These are phyloP conservation scores for Mormyrops attenuatus DNA, from an alignment of 2,797 vertebrate genomes.

Conservation along the genomic window DNA sequence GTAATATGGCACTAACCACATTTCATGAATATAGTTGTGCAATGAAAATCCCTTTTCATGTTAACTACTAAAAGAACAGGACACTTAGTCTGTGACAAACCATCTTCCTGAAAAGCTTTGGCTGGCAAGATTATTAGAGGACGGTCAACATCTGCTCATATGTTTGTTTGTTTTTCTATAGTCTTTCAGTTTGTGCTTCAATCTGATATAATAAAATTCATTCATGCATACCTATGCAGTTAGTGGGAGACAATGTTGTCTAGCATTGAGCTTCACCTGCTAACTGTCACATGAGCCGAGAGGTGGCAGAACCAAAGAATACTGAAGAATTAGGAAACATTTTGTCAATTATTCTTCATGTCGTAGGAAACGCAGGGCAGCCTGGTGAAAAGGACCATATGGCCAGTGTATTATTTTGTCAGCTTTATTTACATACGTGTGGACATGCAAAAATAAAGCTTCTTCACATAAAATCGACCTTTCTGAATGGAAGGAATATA, in stretches of 20 bases:
- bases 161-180: background rate
- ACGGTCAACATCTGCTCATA: background rate
- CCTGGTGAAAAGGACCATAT: background rate
- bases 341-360: background rate
- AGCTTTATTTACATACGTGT: background rate
- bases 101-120: background rate
- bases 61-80: background rate
- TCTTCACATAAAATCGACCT: background rate
- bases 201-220: background rate
- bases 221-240: background rate
- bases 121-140: background rate
- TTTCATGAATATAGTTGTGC: background rate
- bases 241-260: background rate
- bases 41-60: background rate
- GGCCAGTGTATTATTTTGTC: background rate
- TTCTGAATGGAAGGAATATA: background rate
- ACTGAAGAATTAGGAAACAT: background rate
- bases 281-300: background rate
- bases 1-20: background rate
- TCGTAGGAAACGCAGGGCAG: background rate
- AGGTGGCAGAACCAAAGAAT: background rate
- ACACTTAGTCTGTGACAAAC: background rate
- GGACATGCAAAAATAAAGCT: background rate
- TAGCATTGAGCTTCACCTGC: background rate
- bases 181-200: background rate